These are phyloP conservation scores for Tenthredo amoena DNA, from an alignment of 2,888 invertebrate genomes.

Conservation along the genomic window DNA sequence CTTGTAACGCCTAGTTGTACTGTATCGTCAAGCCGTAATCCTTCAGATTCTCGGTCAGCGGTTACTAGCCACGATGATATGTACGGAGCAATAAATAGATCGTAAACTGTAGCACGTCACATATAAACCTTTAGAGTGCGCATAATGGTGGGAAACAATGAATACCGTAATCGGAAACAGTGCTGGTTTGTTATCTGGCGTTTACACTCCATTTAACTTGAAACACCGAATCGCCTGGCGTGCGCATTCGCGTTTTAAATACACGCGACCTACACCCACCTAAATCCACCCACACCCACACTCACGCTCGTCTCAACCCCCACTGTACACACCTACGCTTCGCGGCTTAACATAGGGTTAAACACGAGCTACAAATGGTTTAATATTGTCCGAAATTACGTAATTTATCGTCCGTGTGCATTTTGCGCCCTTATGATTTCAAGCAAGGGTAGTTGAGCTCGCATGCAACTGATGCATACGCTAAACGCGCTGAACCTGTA, in stretches of 20 bases:
- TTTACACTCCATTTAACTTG: slow-evolving; percentile 78
- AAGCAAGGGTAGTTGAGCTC: not conserved
- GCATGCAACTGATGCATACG: not conserved
- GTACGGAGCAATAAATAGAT: slow-evolving; percentile 74
- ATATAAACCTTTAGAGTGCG: slow-evolving; percentile 76
- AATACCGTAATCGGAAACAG: slow-evolving; percentile 78
- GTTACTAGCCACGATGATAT: slow-evolving; percentile 27
- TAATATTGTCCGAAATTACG: slow-evolving; percentile 69
- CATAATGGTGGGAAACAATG: slow-evolving; percentile 79
- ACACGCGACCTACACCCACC: slow-evolving; percentile 70
- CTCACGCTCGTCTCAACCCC: slow-evolving; percentile 46
- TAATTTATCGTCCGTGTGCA: slow-evolving; percentile 65
- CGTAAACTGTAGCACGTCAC: slow-evolving; percentile 76
- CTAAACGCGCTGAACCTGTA: not conserved
- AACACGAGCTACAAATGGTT: slow-evolving; percentile 67
- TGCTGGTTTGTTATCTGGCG: slow-evolving; percentile 78
- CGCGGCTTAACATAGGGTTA: slow-evolving; percentile 72
- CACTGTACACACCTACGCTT: slow-evolving; percentile 57
- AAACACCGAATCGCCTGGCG: slow-evolving; percentile 76
- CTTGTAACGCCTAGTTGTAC: not conserved
- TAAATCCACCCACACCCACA: slow-evolving; percentile 46
- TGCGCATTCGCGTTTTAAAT: slow-evolving; percentile 75
- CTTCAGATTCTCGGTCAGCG: slow-evolving; percentile 26
- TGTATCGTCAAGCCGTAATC: not conserved
- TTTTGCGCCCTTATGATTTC: slow-evolving; percentile 33